Evolutionary conservation across 2,113 vertebrate genomes (phyloP).

Genomic region (Neodon shergylaensis): DNA sequence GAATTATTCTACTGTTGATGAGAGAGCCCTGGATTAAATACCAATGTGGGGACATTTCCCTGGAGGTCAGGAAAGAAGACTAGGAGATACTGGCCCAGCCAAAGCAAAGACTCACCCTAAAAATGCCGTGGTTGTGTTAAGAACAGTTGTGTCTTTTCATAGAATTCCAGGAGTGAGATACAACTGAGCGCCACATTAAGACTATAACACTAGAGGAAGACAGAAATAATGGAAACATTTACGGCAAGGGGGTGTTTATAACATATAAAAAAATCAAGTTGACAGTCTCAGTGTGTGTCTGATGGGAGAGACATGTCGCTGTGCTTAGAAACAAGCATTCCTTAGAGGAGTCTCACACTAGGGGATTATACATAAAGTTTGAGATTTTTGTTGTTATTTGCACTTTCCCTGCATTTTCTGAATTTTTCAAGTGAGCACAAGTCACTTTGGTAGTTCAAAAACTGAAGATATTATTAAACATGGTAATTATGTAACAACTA

Average conservation of each 20-base stretch:
- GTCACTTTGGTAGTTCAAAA: background rate
- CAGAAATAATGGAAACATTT: background rate
- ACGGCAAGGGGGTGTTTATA: background rate
- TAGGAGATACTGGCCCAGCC: background rate
- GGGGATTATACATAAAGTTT: background rate
- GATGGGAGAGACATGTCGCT: background rate
- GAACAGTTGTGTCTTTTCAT: background rate
- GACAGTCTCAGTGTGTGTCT: background rate
- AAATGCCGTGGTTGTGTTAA: background rate
- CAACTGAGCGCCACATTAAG: background rate
- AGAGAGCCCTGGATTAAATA: background rate
- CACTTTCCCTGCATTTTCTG: background rate
- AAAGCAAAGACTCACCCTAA: background rate
- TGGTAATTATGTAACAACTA: background rate
- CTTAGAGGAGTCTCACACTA: background rate
- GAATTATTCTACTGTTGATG: background rate
- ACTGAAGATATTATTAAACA: background rate
- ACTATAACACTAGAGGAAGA: background rate
- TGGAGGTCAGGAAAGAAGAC: background rate
- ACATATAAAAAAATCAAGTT: background rate
- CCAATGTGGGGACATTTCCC: background rate
- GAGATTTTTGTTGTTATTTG: background rate
- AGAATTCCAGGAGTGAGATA: background rate
- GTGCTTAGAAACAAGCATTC: background rate
- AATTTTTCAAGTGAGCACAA: background rate